Evolutionary conservation across 2,797 vertebrate genomes (phyloP).

Genomic region (Sternotherus odoratus): DNA sequence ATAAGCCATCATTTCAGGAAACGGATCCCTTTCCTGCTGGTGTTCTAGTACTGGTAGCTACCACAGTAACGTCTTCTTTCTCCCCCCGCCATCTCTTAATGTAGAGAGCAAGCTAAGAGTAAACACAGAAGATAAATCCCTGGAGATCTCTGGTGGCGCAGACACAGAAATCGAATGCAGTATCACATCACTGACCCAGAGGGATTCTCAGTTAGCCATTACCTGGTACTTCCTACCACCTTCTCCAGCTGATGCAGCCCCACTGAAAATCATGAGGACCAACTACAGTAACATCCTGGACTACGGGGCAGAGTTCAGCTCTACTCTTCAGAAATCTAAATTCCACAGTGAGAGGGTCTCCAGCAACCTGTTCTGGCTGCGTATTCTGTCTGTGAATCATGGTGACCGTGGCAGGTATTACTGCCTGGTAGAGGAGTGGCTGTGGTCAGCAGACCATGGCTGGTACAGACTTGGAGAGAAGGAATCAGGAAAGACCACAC

Average conservation of each 20-base stretch:
- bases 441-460: slow-evolving; percentile 60
- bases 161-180: slow-evolving; percentile 81
- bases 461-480: slow-evolving; percentile 80
- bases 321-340: slow-evolving; percentile 47
- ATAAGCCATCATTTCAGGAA: neutral
- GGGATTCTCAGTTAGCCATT: slow-evolving; percentile 77
- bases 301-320: slow-evolving; percentile 56
- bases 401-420: slow-evolving; percentile 82
- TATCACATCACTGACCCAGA: slow-evolving; percentile 49
- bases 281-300: slow-evolving; percentile 70
- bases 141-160: slow-evolving; percentile 52
- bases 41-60: neutral
- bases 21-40: neutral
- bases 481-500: slow-evolving; percentile 77
- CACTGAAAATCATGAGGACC: slow-evolving; percentile 69
- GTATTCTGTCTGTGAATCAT: slow-evolving; percentile 72
- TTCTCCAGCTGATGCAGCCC: neutral
- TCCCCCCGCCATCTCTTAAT: slow-evolving; percentile 34
- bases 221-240: slow-evolving; percentile 81
- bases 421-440: slow-evolving; percentile 87
- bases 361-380: slow-evolving; percentile 77
- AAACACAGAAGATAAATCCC: neutral
- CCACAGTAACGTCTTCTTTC: neutral
- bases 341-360: slow-evolving; percentile 75
- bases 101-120: slow-evolving; percentile 78